Conservation (phyloP, 2,113 vertebrate species). For the Phocoena sinus region DNA sequence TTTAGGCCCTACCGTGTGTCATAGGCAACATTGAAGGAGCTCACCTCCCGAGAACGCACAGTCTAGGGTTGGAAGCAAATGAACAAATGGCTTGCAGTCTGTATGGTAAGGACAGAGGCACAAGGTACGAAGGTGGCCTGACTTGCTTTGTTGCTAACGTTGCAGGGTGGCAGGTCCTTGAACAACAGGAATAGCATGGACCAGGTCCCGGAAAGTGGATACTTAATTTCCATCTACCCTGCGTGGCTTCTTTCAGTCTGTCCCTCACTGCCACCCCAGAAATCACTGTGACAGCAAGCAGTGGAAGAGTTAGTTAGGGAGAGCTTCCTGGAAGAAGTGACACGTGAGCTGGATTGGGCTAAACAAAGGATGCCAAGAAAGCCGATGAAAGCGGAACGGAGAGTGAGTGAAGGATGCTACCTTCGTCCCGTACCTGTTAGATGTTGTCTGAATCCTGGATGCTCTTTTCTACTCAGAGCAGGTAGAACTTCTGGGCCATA, state of each 20-base stretch:
- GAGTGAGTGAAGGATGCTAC: neutral
- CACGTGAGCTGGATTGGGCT: neutral
- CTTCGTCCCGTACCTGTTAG: neutral
- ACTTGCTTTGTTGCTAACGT: neutral
- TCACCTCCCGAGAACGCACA: neutral
- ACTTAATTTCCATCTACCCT: neutral
- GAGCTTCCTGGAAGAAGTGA: neutral
- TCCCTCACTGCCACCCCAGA: neutral
- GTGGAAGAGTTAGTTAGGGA: neutral
- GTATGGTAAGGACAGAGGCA: neutral
- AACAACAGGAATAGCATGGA: no score
- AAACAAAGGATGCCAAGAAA: neutral
- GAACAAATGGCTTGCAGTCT: neutral
- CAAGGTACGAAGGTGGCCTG: fast-evolving
- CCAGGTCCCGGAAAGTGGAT: neutral
- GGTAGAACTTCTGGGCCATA: neutral
- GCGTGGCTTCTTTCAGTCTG: neutral
- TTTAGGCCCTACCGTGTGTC: neutral
- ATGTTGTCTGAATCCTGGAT: neutral
- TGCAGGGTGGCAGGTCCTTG: no score
- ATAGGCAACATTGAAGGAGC: neutral
- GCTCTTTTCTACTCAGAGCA: neutral
- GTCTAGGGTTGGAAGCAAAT: neutral
- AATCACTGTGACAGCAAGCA: neutral
- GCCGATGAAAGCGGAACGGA: no score